Conservation (phyloP, 2,888 invertebrate genomes). For the Catocala nupta region DNA sequence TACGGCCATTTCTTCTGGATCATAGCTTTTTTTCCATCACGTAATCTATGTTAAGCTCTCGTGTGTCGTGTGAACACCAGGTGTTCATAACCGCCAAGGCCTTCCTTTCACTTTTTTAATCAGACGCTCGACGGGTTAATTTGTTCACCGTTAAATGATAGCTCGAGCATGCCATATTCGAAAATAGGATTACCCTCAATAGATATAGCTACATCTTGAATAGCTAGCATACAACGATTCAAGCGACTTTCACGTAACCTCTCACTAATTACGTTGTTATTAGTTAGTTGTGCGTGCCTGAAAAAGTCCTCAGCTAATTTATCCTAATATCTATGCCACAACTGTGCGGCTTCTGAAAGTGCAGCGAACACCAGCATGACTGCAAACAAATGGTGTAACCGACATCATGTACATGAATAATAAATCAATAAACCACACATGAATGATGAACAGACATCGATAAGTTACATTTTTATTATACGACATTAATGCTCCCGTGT, state of each 20-base stretch:
- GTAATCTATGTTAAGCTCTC: conserved; percentile 11
- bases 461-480: too few species aligned
- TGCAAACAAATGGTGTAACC: neutral
- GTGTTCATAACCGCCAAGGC: too few species aligned
- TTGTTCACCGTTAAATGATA: neutral
- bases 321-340: conserved; percentile 9
- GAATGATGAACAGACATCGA: too few species aligned
- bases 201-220: conserved; percentile 5
- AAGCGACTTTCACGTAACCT: conserved; percentile 1
- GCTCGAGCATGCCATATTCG: conserved; percentile 10
- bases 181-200: conserved; percentile 10
- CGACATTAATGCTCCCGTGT: too few species aligned
- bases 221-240: conserved; percentile 9
- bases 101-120: too few species aligned
- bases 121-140: too few species aligned
- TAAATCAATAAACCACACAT: too few species aligned
- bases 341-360: conserved; percentile 5
- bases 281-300: neutral
- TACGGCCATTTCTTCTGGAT: neutral
- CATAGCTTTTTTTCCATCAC: conserved; percentile 1
- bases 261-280: neutral
- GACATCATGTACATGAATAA: too few species aligned
- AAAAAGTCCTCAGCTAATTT: conserved; percentile 12
- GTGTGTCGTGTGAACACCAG: too few species aligned
- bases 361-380: conserved; percentile 8